Base-by-base conservation (phyloP, 2,113 vertebrate species). In the Catharus fuscescens region DNA sequence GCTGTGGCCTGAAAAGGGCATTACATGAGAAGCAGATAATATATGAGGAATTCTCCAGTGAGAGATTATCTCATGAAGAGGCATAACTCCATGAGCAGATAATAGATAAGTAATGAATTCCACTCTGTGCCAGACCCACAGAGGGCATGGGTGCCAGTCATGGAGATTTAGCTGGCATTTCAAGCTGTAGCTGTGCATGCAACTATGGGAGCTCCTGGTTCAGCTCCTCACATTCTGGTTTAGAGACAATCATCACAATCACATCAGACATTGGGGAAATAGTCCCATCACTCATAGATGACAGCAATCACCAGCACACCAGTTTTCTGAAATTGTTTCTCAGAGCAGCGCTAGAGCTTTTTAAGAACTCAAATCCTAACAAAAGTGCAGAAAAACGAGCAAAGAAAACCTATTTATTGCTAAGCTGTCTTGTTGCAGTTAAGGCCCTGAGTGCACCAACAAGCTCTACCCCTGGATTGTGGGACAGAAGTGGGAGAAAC, bases 221-320 rank as follows among this genome's bases (percentile, higher is more conserved):
- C 57, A 52, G 48, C 61, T 82, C 38, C 67, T 74, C 47, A 31
- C 1, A 0, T 91, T 80, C 69, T 65, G 66, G 2, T 69, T 82
- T 65, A 54, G 54, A 70, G 74, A 59, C 45, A 83, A 36, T 70
- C 8, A 14, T 77, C 67, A 83, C 72, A 88, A 67, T 91, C 73
- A 71, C 69, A 34, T 88, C 60, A 86, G 94, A 67, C 32, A 24
- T 2, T 53, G 36, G 48, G n/a, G 42, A 93, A 95, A 86, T 56
- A 84, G 47, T 31, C 56, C 65, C 28, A 9, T 92, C 92, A 88
- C 42, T 94, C 82, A 54, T 8, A 59, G 67, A 28, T 73, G 82
- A 83, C 88, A 88, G 95, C 88, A 95, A 97, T 96, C 93, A 92
- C 32, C 67, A 67, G 83, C 64, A 64, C 40, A 74, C 40, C n/a